Percentiles rank a stretch among this genome's conserved stretches.
Conservation (phyloP, 37 sponge, comb jelly and placozoan genomes). For the Lycopodina hypogea region DNA sequence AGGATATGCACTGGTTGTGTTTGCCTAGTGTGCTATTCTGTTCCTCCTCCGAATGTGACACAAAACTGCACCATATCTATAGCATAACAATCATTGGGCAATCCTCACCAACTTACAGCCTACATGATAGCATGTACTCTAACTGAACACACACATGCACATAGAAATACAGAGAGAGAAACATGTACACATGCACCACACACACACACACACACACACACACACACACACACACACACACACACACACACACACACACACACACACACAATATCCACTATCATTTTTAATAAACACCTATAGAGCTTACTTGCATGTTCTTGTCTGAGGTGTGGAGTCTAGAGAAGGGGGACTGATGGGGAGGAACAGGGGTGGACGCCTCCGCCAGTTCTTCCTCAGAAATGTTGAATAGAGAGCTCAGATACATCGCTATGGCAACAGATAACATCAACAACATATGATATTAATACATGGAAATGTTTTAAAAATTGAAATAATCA, state of each 20-base stretch:
- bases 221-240: too few species aligned
- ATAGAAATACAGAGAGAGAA: neutral
- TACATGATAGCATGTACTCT: too few species aligned
- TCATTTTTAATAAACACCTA: neutral
- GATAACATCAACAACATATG: neutral
- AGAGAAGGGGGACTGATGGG: slow-evolving; percentile 35
- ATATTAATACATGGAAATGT: neutral
- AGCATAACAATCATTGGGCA: neutral
- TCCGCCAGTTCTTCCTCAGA: slow-evolving; percentile 51
- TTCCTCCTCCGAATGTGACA: slow-evolving; percentile 22
- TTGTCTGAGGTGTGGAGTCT: slow-evolving; percentile 34
- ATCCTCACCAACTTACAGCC: neutral
- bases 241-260: neutral
- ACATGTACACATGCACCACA: neutral
- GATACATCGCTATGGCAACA: slow-evolving; percentile 32
- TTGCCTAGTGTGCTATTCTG: neutral
- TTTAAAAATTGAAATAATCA: too few species aligned
- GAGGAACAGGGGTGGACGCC: slow-evolving; percentile 22
- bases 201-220: too few species aligned
- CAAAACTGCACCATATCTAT: slow-evolving; percentile 44
- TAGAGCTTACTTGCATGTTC: slow-evolving; percentile 43
- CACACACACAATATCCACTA: neutral
- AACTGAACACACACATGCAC: neutral
- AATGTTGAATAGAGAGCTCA: slow-evolving; percentile 28
- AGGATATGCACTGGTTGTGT: neutral